Evolutionary conservation across 2,113 vertebrate species (phyloP).

Genomic region (Cyphomyrus discorhynchus): DNA sequence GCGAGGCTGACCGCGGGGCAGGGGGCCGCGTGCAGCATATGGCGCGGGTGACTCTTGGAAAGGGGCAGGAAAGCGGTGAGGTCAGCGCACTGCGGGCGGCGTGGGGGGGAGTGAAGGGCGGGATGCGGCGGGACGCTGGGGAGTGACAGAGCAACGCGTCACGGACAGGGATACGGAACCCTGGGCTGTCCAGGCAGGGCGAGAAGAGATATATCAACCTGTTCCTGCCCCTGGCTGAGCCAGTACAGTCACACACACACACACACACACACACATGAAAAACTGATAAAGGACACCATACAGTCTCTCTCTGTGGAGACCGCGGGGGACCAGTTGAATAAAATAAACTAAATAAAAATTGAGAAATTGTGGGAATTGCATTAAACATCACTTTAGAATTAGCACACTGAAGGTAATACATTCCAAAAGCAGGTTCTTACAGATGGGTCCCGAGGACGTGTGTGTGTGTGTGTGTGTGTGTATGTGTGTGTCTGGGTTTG

Average conservation of each 20-base stretch:
- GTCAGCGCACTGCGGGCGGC: conserved; percentile 17
- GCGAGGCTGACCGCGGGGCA: neutral
- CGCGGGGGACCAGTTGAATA: neutral
- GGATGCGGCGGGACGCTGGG: neutral
- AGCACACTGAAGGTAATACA: neutral
- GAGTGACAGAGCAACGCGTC: neutral
- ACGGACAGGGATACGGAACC: neutral
- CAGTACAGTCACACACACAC: neutral
- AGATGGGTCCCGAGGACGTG: neutral
- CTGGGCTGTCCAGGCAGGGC: neutral
- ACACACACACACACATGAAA: neutral
- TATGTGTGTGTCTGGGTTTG: neutral
- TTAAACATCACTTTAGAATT: neutral
- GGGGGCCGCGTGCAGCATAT: neutral
- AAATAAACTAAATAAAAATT: neutral
- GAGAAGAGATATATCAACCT: neutral
- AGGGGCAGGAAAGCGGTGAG: conserved; percentile 6
- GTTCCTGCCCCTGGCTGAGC: neutral
- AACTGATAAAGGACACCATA: too few relatives aligned
- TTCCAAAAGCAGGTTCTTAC: neutral
- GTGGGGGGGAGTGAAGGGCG: neutral
- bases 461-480: neutral
- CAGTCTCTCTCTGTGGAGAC: too few relatives aligned
- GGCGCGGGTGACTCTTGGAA: neutral
- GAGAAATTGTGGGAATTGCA: neutral